These are phyloP conservation scores for Falco columbarius DNA, from an alignment of 2,797 vertebrate genomes.

Conservation along the genomic window DNA sequence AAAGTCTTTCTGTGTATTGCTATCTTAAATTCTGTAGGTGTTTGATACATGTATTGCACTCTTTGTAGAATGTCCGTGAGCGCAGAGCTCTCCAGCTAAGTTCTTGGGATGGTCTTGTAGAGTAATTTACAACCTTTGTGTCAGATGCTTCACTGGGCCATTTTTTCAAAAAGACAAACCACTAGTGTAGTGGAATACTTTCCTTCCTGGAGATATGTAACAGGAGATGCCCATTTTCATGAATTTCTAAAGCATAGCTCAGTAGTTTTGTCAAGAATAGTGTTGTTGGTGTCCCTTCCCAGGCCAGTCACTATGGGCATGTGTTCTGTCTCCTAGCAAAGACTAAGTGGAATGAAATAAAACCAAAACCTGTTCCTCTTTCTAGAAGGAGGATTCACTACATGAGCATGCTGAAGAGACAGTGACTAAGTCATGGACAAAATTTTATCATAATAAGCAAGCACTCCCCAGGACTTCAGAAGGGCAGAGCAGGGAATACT, in stretches of 20 bases:
- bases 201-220: background rate
- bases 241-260: background rate
- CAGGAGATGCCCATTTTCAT: background rate
- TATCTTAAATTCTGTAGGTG: background rate
- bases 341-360: background rate
- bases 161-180: background rate
- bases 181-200: background rate
- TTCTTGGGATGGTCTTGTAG: background rate
- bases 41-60: background rate
- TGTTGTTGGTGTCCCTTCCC: background rate
- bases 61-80: background rate
- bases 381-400: background rate
- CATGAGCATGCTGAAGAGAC: background rate
- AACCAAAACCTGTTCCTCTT: background rate
- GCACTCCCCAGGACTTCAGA: background rate
- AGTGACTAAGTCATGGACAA: background rate
- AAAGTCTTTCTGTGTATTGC: background rate
- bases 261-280: background rate
- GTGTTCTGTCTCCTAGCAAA: background rate
- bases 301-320: rapidly evolving
- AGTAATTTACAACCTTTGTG: background rate
- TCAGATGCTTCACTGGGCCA: background rate
- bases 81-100: background rate
- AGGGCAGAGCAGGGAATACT: background rate
- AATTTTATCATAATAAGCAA: background rate